phyloP scores from a whole-genome alignment of 2,113 vertebrate genomes.

The Prietella phreatophila region DNA sequence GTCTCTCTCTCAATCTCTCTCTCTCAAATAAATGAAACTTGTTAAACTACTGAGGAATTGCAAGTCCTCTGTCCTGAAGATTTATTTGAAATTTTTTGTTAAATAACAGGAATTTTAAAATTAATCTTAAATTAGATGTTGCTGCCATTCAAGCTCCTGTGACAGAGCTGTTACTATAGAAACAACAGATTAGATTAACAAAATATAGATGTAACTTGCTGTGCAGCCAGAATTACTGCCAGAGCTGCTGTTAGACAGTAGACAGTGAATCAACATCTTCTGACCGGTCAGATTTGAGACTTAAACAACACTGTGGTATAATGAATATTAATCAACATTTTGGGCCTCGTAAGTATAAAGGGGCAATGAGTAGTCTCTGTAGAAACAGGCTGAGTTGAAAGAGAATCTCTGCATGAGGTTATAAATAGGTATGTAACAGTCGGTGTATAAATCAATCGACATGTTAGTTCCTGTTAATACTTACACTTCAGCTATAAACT shows the following conservation, averaged over 20 bases:
- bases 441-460: not conserved
- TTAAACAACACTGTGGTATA: not conserved
- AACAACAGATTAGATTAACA: not conserved
- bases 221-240: not conserved
- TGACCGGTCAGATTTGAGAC: not conserved
- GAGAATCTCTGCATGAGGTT: not conserved
- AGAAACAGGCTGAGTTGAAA: conserved; percentile 1
- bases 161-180: not conserved
- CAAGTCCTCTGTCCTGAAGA: not conserved
- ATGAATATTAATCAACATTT: not conserved
- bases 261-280: not conserved
- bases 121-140: not conserved
- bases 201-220: not conserved
- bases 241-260: not conserved
- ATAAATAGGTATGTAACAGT: not conserved
- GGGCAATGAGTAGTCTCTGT: no score
- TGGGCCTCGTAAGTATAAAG: not conserved
- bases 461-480: not conserved
- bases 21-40: not conserved
- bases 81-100: not conserved
- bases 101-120: not conserved
- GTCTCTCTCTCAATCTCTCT: no score
- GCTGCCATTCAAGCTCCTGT: not conserved
- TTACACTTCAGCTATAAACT: not conserved
- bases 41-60: not conserved